These are phyloP conservation scores for Protonibea diacanthus DNA, from an alignment of 2,797 vertebrate genomes.

Conservation along the genomic window DNA sequence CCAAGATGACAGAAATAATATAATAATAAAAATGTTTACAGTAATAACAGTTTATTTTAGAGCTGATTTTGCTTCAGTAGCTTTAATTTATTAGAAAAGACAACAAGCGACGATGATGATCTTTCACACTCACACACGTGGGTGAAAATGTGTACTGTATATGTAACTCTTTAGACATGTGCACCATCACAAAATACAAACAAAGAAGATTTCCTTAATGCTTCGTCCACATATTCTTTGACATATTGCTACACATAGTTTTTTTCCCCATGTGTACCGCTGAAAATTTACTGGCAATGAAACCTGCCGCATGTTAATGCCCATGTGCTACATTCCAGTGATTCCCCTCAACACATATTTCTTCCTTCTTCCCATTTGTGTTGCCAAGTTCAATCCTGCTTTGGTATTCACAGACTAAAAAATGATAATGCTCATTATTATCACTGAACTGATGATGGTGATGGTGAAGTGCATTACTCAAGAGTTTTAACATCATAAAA, in stretches of 20 bases:
- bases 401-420: background rate
- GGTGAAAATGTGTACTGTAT: background rate
- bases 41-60: background rate
- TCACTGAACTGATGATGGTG: background rate
- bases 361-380: conserved; percentile 1
- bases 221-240: too few species aligned
- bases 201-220: too few species aligned
- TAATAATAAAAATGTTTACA: too few species aligned
- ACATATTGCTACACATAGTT: too few species aligned
- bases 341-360: conserved; percentile 38
- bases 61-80: conserved; percentile 7
- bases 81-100: background rate
- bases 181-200: too few species aligned
- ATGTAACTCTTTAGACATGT: too few species aligned
- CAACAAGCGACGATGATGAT: background rate
- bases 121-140: background rate
- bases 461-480: background rate
- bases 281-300: conserved; percentile 21
- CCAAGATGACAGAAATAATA: conserved; percentile 1
- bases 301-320: conserved; percentile 5
- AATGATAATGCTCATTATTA: background rate
- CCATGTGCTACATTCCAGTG: conserved; percentile 50
- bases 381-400: background rate
- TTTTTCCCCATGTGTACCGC: background rate
- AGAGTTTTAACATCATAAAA: conserved; percentile 5